Evolutionary conservation across 2,888 invertebrate species (phyloP).

Genomic region (Argyresthia goedartella): DNA sequence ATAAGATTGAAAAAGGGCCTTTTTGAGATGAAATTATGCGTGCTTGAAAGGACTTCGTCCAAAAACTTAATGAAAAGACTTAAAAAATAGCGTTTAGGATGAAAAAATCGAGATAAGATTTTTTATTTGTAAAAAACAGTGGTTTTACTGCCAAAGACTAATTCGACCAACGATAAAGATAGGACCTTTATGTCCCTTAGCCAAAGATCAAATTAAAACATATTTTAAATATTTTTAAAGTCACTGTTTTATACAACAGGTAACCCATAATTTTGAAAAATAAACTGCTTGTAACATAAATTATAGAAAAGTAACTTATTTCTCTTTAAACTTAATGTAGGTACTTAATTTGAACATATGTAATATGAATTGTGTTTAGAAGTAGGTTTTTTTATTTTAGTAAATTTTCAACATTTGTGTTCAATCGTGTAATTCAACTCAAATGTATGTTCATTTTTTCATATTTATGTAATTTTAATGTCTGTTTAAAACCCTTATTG

Average conservation of each 20-base stretch:
- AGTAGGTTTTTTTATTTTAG: too few species aligned
- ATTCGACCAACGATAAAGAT: too few species aligned
- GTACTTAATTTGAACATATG: not conserved
- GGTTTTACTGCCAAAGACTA: too few species aligned
- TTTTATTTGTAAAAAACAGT: not conserved
- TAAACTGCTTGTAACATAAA: not conserved
- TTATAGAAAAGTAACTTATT: not conserved
- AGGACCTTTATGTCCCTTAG: too few species aligned
- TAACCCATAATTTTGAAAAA: not conserved
- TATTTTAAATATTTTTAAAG: not conserved
- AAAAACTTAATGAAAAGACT: constrained; percentile 53
- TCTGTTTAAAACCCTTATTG: too few species aligned
- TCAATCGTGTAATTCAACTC: too few species aligned
- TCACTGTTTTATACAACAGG: not conserved
- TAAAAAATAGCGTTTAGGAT: constrained; percentile 17
- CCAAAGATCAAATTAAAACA: not conserved
- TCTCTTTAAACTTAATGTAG: not conserved
- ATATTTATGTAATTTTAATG: too few species aligned
- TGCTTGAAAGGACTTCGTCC: constrained; percentile 63
- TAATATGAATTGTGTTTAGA: not conserved
- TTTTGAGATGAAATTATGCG: constrained; percentile 28
- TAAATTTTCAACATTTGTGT: too few species aligned
- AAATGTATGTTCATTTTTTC: too few species aligned
- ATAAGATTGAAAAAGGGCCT: not conserved
- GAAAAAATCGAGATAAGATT: constrained; percentile 10